Conservation (phyloP, 2,888 invertebrate species). For the Hemicrepidius hirtus region DNA sequence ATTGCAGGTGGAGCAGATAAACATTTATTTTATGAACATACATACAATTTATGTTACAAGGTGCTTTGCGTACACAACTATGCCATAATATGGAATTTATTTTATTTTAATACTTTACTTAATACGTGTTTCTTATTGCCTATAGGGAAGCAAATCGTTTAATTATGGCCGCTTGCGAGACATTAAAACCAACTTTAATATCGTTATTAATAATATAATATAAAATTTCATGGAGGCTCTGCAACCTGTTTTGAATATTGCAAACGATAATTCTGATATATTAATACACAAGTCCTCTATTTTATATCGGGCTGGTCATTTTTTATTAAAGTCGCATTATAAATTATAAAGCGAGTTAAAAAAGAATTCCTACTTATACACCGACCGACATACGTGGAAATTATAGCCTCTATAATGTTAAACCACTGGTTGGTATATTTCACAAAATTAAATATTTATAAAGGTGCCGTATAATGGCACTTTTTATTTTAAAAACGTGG, state of each 20-base stretch:
- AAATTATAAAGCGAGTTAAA: slow-evolving; percentile 20
- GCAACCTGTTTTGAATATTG: slow-evolving; percentile 40
- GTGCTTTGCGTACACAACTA: slow-evolving; percentile 50
- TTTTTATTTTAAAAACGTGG: slow-evolving; percentile 10
- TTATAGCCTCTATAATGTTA: slow-evolving; percentile 34
- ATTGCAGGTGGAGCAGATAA: slow-evolving; percentile 66
- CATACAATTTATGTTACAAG: slow-evolving; percentile 55
- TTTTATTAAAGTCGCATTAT: slow-evolving; percentile 24
- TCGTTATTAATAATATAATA: slow-evolving; percentile 57
- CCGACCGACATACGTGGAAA: slow-evolving; percentile 15
- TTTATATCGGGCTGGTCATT: slow-evolving; percentile 25
- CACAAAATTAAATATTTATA: slow-evolving; percentile 43
- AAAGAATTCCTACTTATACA: slow-evolving; percentile 22
- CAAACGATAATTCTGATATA: slow-evolving; percentile 30
- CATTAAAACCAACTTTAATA: slow-evolving; percentile 57
- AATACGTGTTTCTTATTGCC: slow-evolving; percentile 56
- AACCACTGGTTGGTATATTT: slow-evolving; percentile 30
- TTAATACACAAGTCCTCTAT: slow-evolving; percentile 27
- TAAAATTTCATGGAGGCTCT: slow-evolving; percentile 35
- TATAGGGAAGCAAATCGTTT: slow-evolving; percentile 57
- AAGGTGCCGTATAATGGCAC: not conserved
- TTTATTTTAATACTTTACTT: slow-evolving; percentile 48
- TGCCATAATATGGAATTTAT: slow-evolving; percentile 48
- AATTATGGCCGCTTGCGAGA: slow-evolving; percentile 54
- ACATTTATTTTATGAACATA: slow-evolving; percentile 57